Percentiles rank a stretch among this genome's conserved stretches.
These are phyloP conservation scores for Panagrolaimus sp. DNA, from an alignment of 1,140 invertebrate genomes.

Conservation along the genomic window DNA sequence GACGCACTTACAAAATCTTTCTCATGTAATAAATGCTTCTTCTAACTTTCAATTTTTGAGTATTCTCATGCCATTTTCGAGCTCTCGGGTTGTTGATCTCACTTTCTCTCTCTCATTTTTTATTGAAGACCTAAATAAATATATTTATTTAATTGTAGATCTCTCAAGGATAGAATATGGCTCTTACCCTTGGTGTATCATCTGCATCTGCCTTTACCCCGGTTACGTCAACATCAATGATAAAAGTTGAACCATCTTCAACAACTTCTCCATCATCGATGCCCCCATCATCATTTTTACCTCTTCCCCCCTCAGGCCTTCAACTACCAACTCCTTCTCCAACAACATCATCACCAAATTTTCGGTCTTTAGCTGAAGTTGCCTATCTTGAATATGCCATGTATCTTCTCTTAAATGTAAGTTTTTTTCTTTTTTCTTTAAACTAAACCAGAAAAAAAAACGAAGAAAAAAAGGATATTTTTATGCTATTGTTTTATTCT, in stretches of 20 bases:
- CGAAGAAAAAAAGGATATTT: neutral
- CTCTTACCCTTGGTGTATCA: conserved; percentile 5
- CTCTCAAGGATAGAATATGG: neutral
- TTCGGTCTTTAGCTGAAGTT: neutral
- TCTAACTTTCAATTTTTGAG: too few relatives aligned
- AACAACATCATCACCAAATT: neutral
- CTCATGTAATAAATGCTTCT: too few relatives aligned
- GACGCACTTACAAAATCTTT: too few relatives aligned
- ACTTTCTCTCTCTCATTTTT: too few relatives aligned
- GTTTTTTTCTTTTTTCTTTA: neutral
- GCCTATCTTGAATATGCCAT: conserved; percentile 12
- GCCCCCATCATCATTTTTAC: neutral
- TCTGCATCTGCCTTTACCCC: neutral
- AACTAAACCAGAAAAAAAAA: too few relatives aligned
- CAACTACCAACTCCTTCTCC: neutral
- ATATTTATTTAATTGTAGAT: too few relatives aligned
- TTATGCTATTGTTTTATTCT: neutral
- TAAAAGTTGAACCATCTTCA: neutral
- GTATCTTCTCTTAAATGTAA: conserved; percentile 16
- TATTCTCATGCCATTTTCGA: too few relatives aligned
- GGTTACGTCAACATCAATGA: neutral
- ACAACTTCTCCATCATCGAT: neutral
- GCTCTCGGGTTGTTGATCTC: too few relatives aligned
- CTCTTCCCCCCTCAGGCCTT: neutral
- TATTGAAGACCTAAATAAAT: too few relatives aligned